These are phyloP conservation scores for Drosophila orena DNA, from an alignment of 1,140 invertebrate species.

Conservation along the genomic window DNA sequence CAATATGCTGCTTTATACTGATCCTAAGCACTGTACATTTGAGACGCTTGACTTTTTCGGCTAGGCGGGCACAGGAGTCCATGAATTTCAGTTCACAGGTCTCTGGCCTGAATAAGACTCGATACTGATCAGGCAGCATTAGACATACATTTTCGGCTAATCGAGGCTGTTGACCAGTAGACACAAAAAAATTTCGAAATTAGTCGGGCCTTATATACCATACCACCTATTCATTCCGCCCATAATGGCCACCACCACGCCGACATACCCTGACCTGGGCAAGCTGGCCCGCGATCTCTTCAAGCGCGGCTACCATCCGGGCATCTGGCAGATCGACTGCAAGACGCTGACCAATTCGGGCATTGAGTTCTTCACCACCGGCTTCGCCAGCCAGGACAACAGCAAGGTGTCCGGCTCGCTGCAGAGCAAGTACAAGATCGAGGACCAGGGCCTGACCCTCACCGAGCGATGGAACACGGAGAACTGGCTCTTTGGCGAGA, in stretches of 20 bases:
- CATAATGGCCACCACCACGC: constrained; percentile 49
- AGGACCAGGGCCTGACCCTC: constrained; percentile 56
- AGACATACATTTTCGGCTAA: constrained; percentile 26
- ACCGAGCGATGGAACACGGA: constrained; percentile 71
- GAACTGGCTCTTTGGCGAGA: constrained; percentile 61
- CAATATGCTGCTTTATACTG: too few relatives aligned
- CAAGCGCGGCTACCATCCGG: constrained; percentile 61
- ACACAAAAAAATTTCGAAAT: constrained; percentile 41
- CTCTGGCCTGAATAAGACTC: background rate
- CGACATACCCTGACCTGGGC: constrained; percentile 60
- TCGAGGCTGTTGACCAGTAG: background rate
- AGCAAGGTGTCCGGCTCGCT: constrained; percentile 57
- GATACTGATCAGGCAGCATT: background rate
- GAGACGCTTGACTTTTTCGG: too few relatives aligned
- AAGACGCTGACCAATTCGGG: constrained; percentile 51
- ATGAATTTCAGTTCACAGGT: constrained; percentile 8
- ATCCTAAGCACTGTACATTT: too few relatives aligned
- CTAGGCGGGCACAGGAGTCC: background rate
- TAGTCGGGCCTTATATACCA: constrained; percentile 21
- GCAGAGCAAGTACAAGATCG: constrained; percentile 67
- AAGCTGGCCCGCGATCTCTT: constrained; percentile 62
- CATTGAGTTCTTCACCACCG: constrained; percentile 59
- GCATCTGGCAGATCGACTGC: constrained; percentile 70
- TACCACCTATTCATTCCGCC: constrained; percentile 36
- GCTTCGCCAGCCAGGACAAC: constrained; percentile 55